Base-by-base conservation (phyloP, 2,888 invertebrate species). In the Cybosia mesomella region DNA sequence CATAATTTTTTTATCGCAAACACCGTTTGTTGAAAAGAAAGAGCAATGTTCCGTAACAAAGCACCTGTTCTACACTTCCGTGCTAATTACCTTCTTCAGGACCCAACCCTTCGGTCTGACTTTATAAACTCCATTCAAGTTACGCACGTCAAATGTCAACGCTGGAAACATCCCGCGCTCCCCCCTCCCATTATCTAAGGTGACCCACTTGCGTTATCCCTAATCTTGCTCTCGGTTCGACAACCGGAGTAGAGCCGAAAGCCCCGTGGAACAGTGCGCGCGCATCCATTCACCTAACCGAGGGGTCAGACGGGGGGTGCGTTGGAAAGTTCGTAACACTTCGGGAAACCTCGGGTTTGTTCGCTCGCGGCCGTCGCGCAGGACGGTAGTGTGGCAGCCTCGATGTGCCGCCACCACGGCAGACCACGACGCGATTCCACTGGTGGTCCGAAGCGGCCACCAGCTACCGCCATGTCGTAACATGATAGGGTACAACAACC, bases 401-500 rank as follows among this genome's bases (percentile, higher is more conserved):
- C 80, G 77, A 85, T 85, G 85, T 76, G 73, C 77, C 83, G 79
- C 84, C 90, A 92, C 91, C 90, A 94, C 95, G 95, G 94, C 93
- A 80, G 95, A 94, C 87, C 93, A 90, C 82, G 95, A 95, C 91
- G 94, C 86, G 81, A 93, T 94, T 82, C 95, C 95, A 65, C 91
- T 94, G 92, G 94, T 94, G 95, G 94, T 91, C 92, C 93, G 92
- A 79, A 88, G 91, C 78, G 92, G 92, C 92, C 92, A 92, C 92
- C 93, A 92, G 82, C 90, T 89, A 75, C 91, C 89, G 82, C 94
- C 95, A 96, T 96, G 96, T 92, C 96, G 96, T 95, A 96, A 94
- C 94, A 97, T 97, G 96, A 97, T 97, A 95, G 96, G 97, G 85
- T 97, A 97, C 95, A 97, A 96, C 95, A 96, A 96, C 95, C 96